Percentiles rank a stretch among this genome's conserved stretches.
These are phyloP conservation scores for Drosophila fulvimacula DNA, from an alignment of 2,888 invertebrate genomes.

Conservation along the genomic window DNA sequence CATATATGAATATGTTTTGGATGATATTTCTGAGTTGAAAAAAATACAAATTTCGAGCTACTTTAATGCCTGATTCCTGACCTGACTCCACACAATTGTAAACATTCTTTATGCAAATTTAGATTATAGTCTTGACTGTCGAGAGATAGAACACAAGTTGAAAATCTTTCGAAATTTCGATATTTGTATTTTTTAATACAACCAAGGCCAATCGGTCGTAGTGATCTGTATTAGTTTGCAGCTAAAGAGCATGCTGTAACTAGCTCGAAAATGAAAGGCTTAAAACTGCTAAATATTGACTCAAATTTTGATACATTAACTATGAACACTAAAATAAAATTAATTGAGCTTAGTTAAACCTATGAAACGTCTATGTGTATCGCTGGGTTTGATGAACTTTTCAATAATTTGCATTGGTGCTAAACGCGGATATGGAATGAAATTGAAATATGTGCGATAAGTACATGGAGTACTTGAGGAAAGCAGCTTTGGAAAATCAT, in stretches of 20 bases:
- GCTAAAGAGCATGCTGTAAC: too few species aligned
- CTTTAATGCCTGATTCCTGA: background rate
- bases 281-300: too few species aligned
- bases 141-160: too few species aligned
- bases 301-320: too few species aligned
- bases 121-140: background rate
- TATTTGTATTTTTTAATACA: too few species aligned
- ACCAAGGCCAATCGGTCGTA: background rate
- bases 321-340: too few species aligned
- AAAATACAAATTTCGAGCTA: too few species aligned
- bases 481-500: constrained; percentile 59
- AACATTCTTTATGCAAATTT: too few species aligned
- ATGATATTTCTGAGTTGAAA: too few species aligned
- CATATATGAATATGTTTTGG: background rate
- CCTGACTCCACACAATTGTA: background rate
- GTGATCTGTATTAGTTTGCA: background rate
- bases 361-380: background rate
- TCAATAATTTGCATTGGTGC: constrained; percentile 61
- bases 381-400: constrained; percentile 58
- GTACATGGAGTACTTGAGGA: constrained; percentile 32
- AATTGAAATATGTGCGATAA: constrained; percentile 57
- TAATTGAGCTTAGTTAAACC: too few species aligned
- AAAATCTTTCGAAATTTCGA: too few species aligned
- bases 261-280: too few species aligned
- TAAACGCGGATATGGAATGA: constrained; percentile 58